Evolutionary conservation across 2,888 invertebrate genomes (phyloP).

Genomic region (Pharmacophagus antenor): DNA sequence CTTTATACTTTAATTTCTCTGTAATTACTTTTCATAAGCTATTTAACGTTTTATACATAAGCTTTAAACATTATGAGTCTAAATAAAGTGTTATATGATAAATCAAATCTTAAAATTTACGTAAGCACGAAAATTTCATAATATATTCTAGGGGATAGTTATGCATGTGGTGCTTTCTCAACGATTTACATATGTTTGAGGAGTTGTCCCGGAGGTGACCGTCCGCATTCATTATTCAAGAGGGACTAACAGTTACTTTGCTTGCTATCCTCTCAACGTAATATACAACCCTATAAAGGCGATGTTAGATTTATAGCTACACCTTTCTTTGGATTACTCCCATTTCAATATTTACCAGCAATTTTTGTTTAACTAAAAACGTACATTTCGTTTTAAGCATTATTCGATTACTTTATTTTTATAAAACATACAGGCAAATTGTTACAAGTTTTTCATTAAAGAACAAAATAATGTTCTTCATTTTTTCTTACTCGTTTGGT

Average conservation of each 20-base stretch:
- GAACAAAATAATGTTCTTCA: too few relatives aligned
- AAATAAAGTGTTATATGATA: background rate
- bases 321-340: constrained; percentile 10
- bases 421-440: too few relatives aligned
- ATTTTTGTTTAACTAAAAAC: background rate
- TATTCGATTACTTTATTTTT: too few relatives aligned
- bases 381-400: too few relatives aligned
- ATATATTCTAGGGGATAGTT: constrained; percentile 14
- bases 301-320: constrained; percentile 18
- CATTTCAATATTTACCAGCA: constrained; percentile 11
- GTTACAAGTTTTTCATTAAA: too few relatives aligned
- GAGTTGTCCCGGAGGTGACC: constrained; percentile 43
- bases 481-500: too few relatives aligned
- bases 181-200: constrained; percentile 47
- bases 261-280: constrained; percentile 26
- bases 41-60: background rate
- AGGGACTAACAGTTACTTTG: constrained; percentile 36
- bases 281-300: constrained; percentile 26
- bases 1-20: too few relatives aligned
- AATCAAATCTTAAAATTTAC: constrained; percentile 2
- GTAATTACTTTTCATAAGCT: too few relatives aligned
- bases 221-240: constrained; percentile 43
- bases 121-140: constrained; percentile 14
- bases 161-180: constrained; percentile 24
- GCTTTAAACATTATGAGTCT: too few relatives aligned